Base-by-base conservation (phyloP, 1,140 invertebrate species). In the Rhopalosiphum maidis region DNA sequence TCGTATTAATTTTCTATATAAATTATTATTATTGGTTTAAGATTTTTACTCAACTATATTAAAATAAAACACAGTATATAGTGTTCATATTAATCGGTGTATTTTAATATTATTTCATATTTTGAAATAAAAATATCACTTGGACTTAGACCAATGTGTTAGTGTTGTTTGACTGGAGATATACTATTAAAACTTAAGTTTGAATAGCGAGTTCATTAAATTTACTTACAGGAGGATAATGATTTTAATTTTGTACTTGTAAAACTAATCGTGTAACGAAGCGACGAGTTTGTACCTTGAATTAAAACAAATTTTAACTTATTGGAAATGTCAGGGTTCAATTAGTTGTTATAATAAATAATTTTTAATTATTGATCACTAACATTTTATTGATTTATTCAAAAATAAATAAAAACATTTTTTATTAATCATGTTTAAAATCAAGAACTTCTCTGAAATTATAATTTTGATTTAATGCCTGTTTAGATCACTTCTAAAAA, bases 261-360 rank as follows among this genome's bases (percentile, higher is more conserved):
- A 68, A 68, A 77, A 77, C 4, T 77, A 77, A 77, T 35, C 30
- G 60, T 77, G 60, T 77, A 77, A 77, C 60, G 60, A 77, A 77
- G 30, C 60, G 60, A 77, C n/a, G 60, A 15, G n/a, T 77, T 30
- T 77, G 15, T 35, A 77, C 60, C 30, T 77, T 77, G 60, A 77
- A 77, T 18, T 77, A 77, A n/a, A 77, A 77, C 15, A 77, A 77
- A 77, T 77, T 4, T 77, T n/a, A n/a, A n/a, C 60, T n/a, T n/a
- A n/a, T n/a, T 77, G n/a, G 1, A 77, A 77, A 77, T 77, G 60
- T n/a, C 30, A 77, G n/a, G 60, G 60, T 35, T 77, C 60, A 77
- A 77, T 77, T 77, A 77, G 60, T 77, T 77, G 30, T 77, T 77
- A n/a, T n/a, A 35, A 68, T 68, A 68, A 68, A 68, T 68, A 68